phyloP scores from a whole-genome alignment of 2,113 vertebrate species.

The Microtus oregoni region DNA sequence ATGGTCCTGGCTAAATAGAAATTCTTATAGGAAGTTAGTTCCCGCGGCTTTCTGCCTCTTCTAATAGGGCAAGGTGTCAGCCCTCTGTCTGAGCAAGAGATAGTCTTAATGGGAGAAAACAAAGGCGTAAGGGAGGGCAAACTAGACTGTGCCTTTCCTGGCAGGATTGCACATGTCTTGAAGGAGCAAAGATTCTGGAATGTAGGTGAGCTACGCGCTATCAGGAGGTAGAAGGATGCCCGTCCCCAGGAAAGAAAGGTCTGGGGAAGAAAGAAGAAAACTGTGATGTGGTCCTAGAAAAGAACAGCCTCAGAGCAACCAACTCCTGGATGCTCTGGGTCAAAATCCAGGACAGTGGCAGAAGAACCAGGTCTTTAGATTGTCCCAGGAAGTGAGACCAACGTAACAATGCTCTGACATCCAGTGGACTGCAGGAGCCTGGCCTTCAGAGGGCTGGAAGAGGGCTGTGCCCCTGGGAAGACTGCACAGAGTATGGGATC shows the following conservation, averaged over 20 bases:
- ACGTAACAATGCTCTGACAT: too few species aligned
- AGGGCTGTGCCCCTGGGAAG: too few species aligned
- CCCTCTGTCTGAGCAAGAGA: not conserved
- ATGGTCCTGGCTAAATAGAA: not conserved
- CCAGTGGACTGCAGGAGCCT: too few species aligned
- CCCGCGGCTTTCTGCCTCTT: not conserved
- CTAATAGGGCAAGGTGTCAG: not conserved
- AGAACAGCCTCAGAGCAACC: too few species aligned
- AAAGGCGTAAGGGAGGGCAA: not conserved
- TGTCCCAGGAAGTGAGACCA: too few species aligned
- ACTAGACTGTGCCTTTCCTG: not conserved
- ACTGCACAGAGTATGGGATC: not conserved
- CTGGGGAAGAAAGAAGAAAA: too few species aligned
- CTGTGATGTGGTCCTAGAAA: too few species aligned
- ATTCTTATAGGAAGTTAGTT: not conserved
- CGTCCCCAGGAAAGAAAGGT: not conserved
- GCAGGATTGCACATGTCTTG: not conserved
- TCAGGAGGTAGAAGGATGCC: not conserved
- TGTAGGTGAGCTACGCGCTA: not conserved
- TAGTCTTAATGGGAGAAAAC: not conserved
- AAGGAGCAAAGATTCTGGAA: not conserved
- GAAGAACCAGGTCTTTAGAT: too few species aligned
- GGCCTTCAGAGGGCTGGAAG: too few species aligned
- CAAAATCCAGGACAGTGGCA: too few species aligned
- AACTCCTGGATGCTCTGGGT: too few species aligned